Percentiles rank a stretch among this genome's conserved stretches.
Evolutionary conservation across 2,113 vertebrate genomes (phyloP).

Genomic region (Connochaetes taurinus): DNA sequence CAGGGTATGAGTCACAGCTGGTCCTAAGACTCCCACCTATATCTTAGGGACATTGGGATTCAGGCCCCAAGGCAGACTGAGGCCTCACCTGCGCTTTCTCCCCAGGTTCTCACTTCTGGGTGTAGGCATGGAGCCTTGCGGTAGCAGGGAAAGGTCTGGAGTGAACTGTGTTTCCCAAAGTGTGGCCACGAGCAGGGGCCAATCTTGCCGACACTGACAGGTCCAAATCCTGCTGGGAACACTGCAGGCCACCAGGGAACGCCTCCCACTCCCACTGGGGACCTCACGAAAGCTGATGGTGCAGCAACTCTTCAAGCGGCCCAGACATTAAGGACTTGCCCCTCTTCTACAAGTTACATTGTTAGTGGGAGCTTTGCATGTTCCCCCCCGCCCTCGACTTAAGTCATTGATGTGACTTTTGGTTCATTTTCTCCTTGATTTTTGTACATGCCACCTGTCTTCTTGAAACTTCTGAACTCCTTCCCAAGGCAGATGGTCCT

Average conservation of each 20-base stretch:
- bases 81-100: background rate
- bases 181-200: background rate
- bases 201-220: no score
- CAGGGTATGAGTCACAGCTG: background rate
- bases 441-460: background rate
- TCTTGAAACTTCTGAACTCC: background rate
- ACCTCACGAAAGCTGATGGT: background rate
- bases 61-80: no score
- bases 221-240: background rate
- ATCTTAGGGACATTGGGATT: background rate
- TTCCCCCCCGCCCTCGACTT: background rate
- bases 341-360: background rate
- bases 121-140: background rate
- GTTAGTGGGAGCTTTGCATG: background rate
- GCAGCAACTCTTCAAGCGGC: background rate
- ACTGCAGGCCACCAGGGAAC: background rate
- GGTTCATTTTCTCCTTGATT: background rate
- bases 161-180: background rate
- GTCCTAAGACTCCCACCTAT: background rate
- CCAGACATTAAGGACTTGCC: background rate
- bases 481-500: conserved; percentile 18
- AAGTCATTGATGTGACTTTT: background rate
- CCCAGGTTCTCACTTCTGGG: background rate
- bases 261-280: background rate
- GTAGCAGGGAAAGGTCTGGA: background rate